Conservation (phyloP, 1,140 invertebrate species). For the Leptonema lineaticorne region DNA sequence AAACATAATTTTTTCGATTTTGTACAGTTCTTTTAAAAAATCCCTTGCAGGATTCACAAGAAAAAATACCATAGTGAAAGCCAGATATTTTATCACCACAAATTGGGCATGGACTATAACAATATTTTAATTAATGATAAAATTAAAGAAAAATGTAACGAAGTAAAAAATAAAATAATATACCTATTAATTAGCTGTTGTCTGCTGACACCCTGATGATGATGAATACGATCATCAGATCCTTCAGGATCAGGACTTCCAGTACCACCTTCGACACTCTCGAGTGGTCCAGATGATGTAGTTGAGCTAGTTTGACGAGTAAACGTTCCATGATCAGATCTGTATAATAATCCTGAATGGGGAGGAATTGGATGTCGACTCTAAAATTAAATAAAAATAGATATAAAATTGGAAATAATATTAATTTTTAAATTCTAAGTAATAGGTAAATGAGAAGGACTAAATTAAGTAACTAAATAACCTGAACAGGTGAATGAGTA, state of each 20-base stretch:
- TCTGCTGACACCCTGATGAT: constrained; percentile 73
- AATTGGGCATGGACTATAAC: constrained; percentile 87
- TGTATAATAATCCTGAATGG: constrained; percentile 29
- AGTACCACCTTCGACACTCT: constrained; percentile 39
- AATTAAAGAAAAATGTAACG: neutral
- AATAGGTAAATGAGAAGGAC: constrained; percentile 18
- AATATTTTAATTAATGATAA: constrained; percentile 37
- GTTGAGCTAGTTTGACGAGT: constrained; percentile 20
- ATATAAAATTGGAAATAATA: constrained; percentile 24
- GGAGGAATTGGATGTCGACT: constrained; percentile 46
- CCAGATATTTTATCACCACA: constrained; percentile 95
- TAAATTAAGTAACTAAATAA: constrained; percentile 45
- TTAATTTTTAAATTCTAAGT: constrained; percentile 10
- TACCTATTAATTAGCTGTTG: constrained; percentile 78
- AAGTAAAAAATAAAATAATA: constrained; percentile 20
- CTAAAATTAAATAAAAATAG: constrained; percentile 39
- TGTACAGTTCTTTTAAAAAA: constrained; percentile 98
- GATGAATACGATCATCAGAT: constrained; percentile 48
- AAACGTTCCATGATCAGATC: constrained; percentile 37
- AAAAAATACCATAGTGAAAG: constrained; percentile 95
- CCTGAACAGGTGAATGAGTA: constrained; percentile 83
- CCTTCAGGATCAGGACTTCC: constrained; percentile 49
- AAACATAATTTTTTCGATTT: constrained; percentile 96
- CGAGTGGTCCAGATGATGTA: neutral
- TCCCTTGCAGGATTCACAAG: constrained; percentile 96